phyloP scores from a whole-genome alignment of 1,140 invertebrate genomes.

The Ladona fulva region DNA sequence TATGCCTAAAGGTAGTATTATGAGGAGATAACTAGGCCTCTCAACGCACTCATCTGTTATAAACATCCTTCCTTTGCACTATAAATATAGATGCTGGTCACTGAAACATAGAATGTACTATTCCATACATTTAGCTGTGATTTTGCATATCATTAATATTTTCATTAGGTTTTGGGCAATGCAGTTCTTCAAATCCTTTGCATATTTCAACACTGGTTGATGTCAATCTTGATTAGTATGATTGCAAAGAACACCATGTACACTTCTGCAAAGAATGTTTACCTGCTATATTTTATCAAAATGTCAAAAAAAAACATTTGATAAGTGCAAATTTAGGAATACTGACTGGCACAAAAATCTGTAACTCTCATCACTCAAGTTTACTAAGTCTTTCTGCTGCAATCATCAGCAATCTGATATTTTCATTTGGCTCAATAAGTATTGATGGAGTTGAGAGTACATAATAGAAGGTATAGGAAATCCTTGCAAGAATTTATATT shows the following conservation, averaged over 20 bases:
- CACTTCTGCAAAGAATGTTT: too few species aligned
- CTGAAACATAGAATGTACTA: not conserved
- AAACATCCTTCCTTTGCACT: not conserved
- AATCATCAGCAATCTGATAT: not conserved
- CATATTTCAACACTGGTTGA: too few species aligned
- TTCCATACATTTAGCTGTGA: not conserved
- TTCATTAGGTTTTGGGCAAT: not conserved
- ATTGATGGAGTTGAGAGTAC: not conserved
- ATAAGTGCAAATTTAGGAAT: not conserved
- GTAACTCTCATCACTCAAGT: not conserved
- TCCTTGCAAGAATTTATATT: not conserved
- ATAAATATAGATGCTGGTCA: not conserved
- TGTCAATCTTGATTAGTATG: not conserved
- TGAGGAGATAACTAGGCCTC: not conserved
- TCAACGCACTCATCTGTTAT: not conserved
- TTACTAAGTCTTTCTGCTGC: not conserved
- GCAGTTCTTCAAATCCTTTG: not conserved
- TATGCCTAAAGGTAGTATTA: not conserved
- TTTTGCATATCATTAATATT: not conserved
- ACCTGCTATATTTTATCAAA: too few species aligned
- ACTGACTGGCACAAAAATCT: not conserved
- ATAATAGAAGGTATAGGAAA: not conserved
- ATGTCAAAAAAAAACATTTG: not conserved
- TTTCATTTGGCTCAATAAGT: not conserved
- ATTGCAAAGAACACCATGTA: not conserved